phyloP scores from a whole-genome alignment of 1,140 invertebrate species.

The Plectrocnemia conspersa region DNA sequence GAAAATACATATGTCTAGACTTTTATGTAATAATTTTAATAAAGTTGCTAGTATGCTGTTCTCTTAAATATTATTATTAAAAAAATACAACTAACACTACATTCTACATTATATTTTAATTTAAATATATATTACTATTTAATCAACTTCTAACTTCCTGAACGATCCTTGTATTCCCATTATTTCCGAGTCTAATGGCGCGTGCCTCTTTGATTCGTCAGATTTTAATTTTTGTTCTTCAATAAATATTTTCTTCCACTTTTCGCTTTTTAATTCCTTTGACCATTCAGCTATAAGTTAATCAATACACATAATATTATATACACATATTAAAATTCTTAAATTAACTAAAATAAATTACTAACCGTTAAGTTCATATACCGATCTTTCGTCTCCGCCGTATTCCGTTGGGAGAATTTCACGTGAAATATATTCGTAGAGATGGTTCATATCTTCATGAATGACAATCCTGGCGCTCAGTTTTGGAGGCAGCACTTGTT shows the following conservation, averaged over 20 bases:
- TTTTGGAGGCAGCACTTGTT: slow-evolving; percentile 49
- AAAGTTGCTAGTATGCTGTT: too few species aligned
- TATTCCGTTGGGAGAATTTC: slow-evolving; percentile 52
- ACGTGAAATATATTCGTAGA: slow-evolving; percentile 50
- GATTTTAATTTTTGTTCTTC: slow-evolving; percentile 15
- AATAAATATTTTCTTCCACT: slow-evolving; percentile 20
- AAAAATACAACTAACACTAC: too few species aligned
- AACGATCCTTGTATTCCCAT: slow-evolving; percentile 29
- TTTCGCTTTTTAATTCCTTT: slow-evolving; percentile 11
- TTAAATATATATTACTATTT: too few species aligned
- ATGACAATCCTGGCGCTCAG: slow-evolving; percentile 48
- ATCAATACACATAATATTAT: background rate
- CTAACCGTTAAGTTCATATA: slow-evolving; percentile 39
- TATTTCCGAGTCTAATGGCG: slow-evolving; percentile 11
- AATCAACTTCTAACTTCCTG: slow-evolving; percentile 28
- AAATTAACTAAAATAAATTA: background rate
- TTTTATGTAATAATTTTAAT: too few species aligned
- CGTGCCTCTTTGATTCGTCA: slow-evolving; percentile 24
- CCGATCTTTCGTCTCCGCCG: slow-evolving; percentile 43
- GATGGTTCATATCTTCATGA: slow-evolving; percentile 44
- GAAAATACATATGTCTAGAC: too few species aligned
- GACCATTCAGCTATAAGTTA: slow-evolving; percentile 20
- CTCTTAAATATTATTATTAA: too few species aligned
- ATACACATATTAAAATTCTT: background rate
- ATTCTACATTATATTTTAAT: too few species aligned